Evolutionary conservation across 2,888 invertebrate species (phyloP), one percentile per base, ranked within the genome.

Genomic region (Anoplius nigerrimus): DNA sequence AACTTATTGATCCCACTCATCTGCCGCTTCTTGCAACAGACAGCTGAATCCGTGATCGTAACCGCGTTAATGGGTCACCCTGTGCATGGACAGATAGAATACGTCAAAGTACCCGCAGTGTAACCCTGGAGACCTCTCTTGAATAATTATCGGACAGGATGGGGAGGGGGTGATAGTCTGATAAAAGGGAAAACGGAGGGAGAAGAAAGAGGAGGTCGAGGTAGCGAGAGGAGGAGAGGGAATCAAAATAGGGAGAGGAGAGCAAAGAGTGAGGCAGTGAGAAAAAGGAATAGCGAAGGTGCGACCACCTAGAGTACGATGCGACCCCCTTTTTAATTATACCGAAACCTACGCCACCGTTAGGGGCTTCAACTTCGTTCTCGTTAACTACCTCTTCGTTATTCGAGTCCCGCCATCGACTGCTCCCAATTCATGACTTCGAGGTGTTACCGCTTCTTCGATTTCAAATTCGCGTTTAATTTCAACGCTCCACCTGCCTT

Each of bases 311-410:
- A 46, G 64, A 54, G 65, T 6, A 34, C 34, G 59, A 18, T 46
- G 6, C 34, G 34, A 61, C 52, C 18, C 27, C 53, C 34, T 48
- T 65, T 64, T 68, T 57, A 65, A 69, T 67, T 69, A 60, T 61
- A 43, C 34, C 20, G 60, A 48, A 51, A 51, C 24, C 52, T 46
- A 57, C 58, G 52, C 43, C 53, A 16, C 60, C 11, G 11, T 13
- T 34, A 34, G 34, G 34, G 11, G 34, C 34, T 34, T 34, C 4
- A 51, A 55, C 60, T 20, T 45, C n/a, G 43, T 53, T 61, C 66
- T 72, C 63, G 71, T 75, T 76, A 74, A 74, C 71, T 74, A 69
- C 70, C 72, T 67, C 66, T 73, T 77, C 74, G 72, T 74, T 75
- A 76, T 77, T 69, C 71, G 62, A 62, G 60, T 56, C 62, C 68